Evolutionary conservation across 2,797 vertebrate genomes (phyloP).

Genomic region (Acridotheres tristis): DNA sequence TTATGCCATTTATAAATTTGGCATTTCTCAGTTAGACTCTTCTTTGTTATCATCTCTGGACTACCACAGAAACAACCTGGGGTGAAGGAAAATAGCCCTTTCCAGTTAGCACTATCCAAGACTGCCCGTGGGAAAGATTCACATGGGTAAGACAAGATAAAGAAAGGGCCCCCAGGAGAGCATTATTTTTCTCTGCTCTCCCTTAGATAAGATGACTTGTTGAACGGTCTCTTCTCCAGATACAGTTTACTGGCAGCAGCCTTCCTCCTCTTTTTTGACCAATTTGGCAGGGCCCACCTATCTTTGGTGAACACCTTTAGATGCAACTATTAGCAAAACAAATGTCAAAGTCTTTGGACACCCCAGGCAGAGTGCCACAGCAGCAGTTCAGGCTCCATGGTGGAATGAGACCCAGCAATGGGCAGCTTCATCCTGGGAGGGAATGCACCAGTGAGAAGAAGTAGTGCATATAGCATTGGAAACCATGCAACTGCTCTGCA

Average conservation of each 20-base stretch:
- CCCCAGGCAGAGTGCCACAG: rapidly evolving
- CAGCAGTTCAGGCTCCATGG: not conserved
- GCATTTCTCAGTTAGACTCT: not conserved
- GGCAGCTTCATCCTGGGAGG: not conserved
- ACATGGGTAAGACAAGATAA: conserved; percentile 39
- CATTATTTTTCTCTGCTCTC: conserved; percentile 36
- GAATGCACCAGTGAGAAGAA: not conserved
- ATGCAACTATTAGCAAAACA: not conserved
- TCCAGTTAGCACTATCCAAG: not conserved
- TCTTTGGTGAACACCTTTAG: conserved; percentile 10
- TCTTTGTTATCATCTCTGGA: not conserved
- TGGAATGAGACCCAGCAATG: not conserved
- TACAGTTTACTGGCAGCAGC: not conserved
- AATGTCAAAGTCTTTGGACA: rapidly evolving
- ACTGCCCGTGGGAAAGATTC: not conserved
- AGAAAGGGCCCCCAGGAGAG: not conserved
- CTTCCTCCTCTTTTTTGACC: conserved; percentile 8
- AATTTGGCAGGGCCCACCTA: not conserved
- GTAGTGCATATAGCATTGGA: not conserved
- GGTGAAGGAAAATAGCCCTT: not conserved
- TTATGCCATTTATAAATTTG: not conserved
- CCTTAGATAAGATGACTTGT: conserved; percentile 27
- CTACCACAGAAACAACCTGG: not conserved
- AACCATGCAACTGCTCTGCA: rapidly evolving
- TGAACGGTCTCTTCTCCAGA: not conserved